Evolutionary conservation across 1,140 invertebrate species (phyloP).

Genomic region (Cherax destructor): DNA sequence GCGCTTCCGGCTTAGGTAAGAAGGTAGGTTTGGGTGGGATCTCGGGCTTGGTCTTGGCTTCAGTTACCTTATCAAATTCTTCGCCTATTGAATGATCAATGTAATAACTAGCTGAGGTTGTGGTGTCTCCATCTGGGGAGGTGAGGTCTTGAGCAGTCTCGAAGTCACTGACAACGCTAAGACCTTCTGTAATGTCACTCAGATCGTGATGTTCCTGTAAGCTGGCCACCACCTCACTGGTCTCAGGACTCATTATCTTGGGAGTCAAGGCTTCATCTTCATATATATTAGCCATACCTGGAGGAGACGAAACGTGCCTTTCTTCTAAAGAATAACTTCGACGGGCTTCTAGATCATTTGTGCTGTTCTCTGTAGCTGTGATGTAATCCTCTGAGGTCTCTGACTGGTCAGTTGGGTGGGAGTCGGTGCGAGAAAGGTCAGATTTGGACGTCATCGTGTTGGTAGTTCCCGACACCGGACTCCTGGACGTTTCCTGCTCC

Average conservation of each 20-base stretch:
- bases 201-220: constrained; percentile 43
- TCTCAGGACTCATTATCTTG: constrained; percentile 59
- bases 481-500: constrained; percentile 74
- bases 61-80: constrained; percentile 44
- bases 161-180: constrained; percentile 64
- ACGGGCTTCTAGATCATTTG: constrained; percentile 29
- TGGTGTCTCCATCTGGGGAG: constrained; percentile 73
- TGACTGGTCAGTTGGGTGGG: constrained; percentile 86
- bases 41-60: constrained; percentile 52
- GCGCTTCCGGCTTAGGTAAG: constrained; percentile 47
- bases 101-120: constrained; percentile 74
- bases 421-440: constrained; percentile 81
- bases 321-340: constrained; percentile 56
- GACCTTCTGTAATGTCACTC: constrained; percentile 53
- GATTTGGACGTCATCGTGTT: constrained; percentile 69
- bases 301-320: constrained; percentile 71
- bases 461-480: constrained; percentile 70
- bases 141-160: constrained; percentile 71
- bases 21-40: constrained; percentile 59
- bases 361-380: constrained; percentile 82
- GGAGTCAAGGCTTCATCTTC: constrained; percentile 64
- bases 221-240: constrained; percentile 31
- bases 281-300: constrained; percentile 62
- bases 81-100: constrained; percentile 70
- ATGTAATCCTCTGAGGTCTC: constrained; percentile 92